Evolutionary conservation across 2,888 invertebrate species (phyloP), one percentile per base, ranked within the genome.

Genomic region (Drosophila fulvimacula): DNA sequence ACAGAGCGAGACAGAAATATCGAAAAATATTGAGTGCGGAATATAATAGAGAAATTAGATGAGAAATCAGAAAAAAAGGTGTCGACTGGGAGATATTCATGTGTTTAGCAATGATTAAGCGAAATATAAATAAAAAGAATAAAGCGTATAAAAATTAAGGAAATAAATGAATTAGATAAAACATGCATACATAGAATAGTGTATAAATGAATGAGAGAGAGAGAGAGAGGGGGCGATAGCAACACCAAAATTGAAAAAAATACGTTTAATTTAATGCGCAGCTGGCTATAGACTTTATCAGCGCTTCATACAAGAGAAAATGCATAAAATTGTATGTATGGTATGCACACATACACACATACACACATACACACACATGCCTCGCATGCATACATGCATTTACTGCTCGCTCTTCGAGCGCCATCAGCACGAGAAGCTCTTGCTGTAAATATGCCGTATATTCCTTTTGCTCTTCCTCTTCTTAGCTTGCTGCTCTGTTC

Each of bases 211-310:
- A 9, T 13, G 15, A 30, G 11, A 3, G n/a, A 10, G 44, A 19
- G 5, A 30, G 17, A 17, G 10, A 11, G 6, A 11, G 15, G n/a
- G n/a, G n/a, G n/a, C n/a, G n/a, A 44, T 13, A 21, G 7, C n/a
- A n/a, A n/a, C 2, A 46, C 9, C n/a, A 9, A 46, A n/a, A 46
- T 46, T 27, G 27, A 44, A 32, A 49, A 32, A 19, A 48, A 13
- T 13, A 17, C 17, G 13, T 13, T 49, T 34, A 49, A 49, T 49
- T 34, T 34, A 51, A 51, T 34, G 34, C 49, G 49, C 49, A 51
- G 21, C 49, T 19, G 2, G 34, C 17, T 7, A 21, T 19, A 49
- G 27, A 49, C 32, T 19, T 27, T 19, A 30, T 49, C 49, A 34
- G 19, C 34, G 49, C 19, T 19, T 19, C 7, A 19, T 34, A 34